These are phyloP conservation scores for Eilema caniola DNA, from an alignment of 2,888 invertebrate species.

Conservation along the genomic window DNA sequence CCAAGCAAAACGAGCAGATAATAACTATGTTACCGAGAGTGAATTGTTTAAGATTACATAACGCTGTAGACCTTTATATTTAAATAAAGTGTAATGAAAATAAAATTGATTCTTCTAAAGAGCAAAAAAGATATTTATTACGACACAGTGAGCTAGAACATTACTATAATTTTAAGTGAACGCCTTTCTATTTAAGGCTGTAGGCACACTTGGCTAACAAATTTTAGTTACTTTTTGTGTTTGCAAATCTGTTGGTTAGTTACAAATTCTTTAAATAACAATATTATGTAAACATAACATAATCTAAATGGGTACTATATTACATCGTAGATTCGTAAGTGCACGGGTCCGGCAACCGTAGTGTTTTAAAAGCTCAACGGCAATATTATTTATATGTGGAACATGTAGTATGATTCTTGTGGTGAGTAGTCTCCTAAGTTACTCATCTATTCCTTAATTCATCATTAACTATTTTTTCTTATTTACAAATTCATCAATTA, in stretches of 20 bases:
- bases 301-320: not conserved
- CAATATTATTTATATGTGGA: too few species aligned
- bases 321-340: not conserved
- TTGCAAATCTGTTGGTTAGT: too few species aligned
- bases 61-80: constrained; percentile 19
- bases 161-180: constrained; percentile 30
- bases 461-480: too few species aligned
- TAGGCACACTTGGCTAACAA: not conserved
- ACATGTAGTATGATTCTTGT: too few species aligned
- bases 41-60: constrained; percentile 20
- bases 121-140: constrained; percentile 24
- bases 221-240: not conserved
- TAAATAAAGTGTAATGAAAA: constrained; percentile 34
- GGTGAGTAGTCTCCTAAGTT: too few species aligned
- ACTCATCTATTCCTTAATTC: too few species aligned
- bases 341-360: not conserved
- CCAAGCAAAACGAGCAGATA: constrained; percentile 4
- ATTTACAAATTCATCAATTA: too few species aligned
- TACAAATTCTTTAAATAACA: too few species aligned
- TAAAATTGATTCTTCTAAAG: constrained; percentile 38
- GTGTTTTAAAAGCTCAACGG: not conserved
- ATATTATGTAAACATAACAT: not conserved
- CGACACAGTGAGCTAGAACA: constrained; percentile 14
- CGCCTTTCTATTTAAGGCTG: constrained; percentile 45
- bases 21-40: not conserved